Conservation (phyloP, 2,888 invertebrate species). For the Listrodromus nycthemerus region DNA sequence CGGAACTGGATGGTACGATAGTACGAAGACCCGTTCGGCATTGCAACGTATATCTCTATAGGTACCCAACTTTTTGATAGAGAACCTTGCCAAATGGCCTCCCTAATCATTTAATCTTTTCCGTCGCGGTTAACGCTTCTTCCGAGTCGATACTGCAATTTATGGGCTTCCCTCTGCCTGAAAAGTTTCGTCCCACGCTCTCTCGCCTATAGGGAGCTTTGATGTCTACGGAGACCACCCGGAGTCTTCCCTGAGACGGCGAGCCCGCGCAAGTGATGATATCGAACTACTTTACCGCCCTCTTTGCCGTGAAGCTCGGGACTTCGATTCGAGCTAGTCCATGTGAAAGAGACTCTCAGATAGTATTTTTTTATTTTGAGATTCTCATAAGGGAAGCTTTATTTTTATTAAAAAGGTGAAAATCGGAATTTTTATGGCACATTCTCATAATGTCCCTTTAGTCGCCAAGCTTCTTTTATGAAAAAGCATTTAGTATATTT, state of each 20-base stretch:
- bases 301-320: conserved; percentile 41
- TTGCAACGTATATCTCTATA: background rate
- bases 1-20: conserved; percentile 35
- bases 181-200: conserved; percentile 69
- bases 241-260: conserved; percentile 29
- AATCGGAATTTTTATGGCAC: too few species aligned
- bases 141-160: conserved; percentile 75
- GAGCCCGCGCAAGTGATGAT: conserved; percentile 7
- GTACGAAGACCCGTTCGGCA: conserved; percentile 9
- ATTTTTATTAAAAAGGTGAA: too few species aligned
- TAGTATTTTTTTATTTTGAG: conserved; percentile 26
- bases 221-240: conserved; percentile 31
- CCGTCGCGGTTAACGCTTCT: conserved; percentile 75
- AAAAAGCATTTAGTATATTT: too few species aligned
- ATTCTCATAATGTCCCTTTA: too few species aligned
- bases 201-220: conserved; percentile 37
- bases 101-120: conserved; percentile 77
- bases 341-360: conserved; percentile 56
- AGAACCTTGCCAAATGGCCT: conserved; percentile 72
- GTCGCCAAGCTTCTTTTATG: too few species aligned
- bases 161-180: conserved; percentile 68
- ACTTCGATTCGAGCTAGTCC: conserved; percentile 60
- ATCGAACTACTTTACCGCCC: conserved; percentile 41
- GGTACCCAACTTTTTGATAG: conserved; percentile 71
- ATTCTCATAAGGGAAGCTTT: background rate